A percentile compares a stretch with the other conserved stretches of the same genome.
Evolutionary conservation across 2,888 invertebrate genomes (phyloP).

Genomic region (Drosophila acutilabella): DNA sequence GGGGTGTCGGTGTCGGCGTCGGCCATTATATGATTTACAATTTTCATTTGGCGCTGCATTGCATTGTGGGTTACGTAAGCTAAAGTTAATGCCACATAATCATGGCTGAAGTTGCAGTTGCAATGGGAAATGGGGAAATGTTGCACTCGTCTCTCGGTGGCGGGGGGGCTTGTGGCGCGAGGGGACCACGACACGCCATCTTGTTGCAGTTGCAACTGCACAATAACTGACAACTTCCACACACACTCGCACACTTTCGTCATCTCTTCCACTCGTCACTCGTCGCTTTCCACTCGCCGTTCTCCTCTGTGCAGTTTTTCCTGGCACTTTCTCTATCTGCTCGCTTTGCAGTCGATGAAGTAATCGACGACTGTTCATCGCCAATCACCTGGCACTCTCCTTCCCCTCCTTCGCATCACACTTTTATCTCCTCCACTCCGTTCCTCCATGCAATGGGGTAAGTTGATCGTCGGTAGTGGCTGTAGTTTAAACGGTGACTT

Average conservation of each 20-base stretch:
- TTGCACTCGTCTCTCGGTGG: constrained; percentile 42
- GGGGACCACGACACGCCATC: constrained; percentile 73
- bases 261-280: constrained; percentile 12
- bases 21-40: constrained; percentile 77
- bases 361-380: constrained; percentile 58
- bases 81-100: constrained; percentile 81
- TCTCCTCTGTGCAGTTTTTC: constrained; percentile 57
- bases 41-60: constrained; percentile 58
- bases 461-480: constrained; percentile 52
- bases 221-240: constrained; percentile 17
- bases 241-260: background rate
- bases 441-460: constrained; percentile 36
- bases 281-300: background rate
- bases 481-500: constrained; percentile 63
- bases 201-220: constrained; percentile 48
- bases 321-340: constrained; percentile 72
- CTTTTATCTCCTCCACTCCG: background rate
- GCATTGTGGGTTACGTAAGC: constrained; percentile 76
- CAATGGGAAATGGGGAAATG: constrained; percentile 75
- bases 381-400: background rate
- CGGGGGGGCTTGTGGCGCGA: constrained; percentile 7
- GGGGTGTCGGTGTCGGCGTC: constrained; percentile 39
- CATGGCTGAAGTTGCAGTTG: constrained; percentile 78
- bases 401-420: rapidly evolving
- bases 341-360: constrained; percentile 61